A percentile compares a stretch with the other conserved stretches of the same genome.
phyloP scores from a whole-genome alignment of 1,140 invertebrate species.

The Nephotettix cincticeps region DNA sequence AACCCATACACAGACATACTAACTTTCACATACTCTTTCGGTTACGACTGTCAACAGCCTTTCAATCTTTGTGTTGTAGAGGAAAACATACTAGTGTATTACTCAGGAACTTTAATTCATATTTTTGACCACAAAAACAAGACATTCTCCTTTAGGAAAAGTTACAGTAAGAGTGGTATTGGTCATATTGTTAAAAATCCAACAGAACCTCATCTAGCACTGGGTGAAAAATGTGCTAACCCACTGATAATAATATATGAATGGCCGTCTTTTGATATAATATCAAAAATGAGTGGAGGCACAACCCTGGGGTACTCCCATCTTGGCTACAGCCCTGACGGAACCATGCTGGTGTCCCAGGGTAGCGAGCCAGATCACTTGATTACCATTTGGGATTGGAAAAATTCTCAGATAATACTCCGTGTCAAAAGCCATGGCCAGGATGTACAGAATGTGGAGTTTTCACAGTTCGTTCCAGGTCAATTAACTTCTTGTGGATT shows the following conservation, averaged over 20 bases:
- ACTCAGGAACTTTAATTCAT: conserved; percentile 77
- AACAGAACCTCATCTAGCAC: conserved; percentile 66
- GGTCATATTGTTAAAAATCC: conserved; percentile 81
- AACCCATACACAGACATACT: too few relatives aligned
- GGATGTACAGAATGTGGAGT: conserved; percentile 73
- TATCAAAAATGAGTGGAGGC: conserved; percentile 71
- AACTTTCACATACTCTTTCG: conserved; percentile 64
- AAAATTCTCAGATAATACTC: conserved; percentile 67
- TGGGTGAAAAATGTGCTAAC: conserved; percentile 66
- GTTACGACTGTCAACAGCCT: conserved; percentile 79
- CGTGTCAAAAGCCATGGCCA: conserved; percentile 77
- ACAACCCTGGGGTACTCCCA: conserved; percentile 68
- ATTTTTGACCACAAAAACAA: conserved; percentile 69
- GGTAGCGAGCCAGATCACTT: conserved; percentile 82
- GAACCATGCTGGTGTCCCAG: conserved; percentile 76
- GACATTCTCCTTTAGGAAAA: conserved; percentile 65
- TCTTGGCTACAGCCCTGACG: conserved; percentile 77
- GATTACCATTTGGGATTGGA: conserved; percentile 88
- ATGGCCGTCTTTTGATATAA: conserved; percentile 73
- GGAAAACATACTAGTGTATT: conserved; percentile 68
- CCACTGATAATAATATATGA: conserved; percentile 81
- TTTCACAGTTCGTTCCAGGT: conserved; percentile 74
- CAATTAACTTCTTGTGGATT: conserved; percentile 71
- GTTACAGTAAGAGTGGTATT: conserved; percentile 71
- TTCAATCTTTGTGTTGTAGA: conserved; percentile 78